Evolutionary conservation across 2,888 invertebrate species (phyloP), one percentile per base, ranked within the genome.

Genomic region (Tromatobia lineatoria): DNA sequence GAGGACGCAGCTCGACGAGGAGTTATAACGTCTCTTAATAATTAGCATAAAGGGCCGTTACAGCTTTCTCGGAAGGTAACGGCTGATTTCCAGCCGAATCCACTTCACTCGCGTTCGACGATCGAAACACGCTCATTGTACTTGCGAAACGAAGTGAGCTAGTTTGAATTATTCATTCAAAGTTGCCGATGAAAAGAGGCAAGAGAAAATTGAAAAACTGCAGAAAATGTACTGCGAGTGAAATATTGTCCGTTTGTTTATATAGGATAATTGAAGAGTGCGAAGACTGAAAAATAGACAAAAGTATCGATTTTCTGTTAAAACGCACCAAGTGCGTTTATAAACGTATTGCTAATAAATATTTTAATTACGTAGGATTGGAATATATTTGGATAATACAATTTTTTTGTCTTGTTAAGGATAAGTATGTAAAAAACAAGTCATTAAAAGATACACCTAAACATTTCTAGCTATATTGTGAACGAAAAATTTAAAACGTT

Each of bases 61-160:
- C 64, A 52, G 77, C 54, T 82, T 78, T 76, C 84, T 74, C 81
- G 78, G 80, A 83, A 83, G 77, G 80, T 83, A 83, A 83, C 83
- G 77, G 83, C 80, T 77, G 80, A 80, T 83, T 80, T 83, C 69
- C 69, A 80, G 50, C 75, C 80, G 61, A 76, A 80, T 74, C 80
- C 80, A 80, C 77, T 69, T 73, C 69, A 52, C 73, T 80, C 47
- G 69, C 45, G 77, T 77, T 80, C 83, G 69, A 76, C 79, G 82
- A 81, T 73, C 71, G 70, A 81, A 82, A 75, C 80, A 61, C 82
- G 57, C 78, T 64, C 47, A 18, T 80, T 18, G 50, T 47, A 71
- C 71, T 76, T 76, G 71, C 69, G 82, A 77, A 71, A 83, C 82
- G 75, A 85, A 82, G 78, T 83, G 73, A 64, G 13, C 67, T 73